These are phyloP conservation scores for Oncorhynchus gorbuscha DNA, from an alignment of 2,113 vertebrate species.

Conservation along the genomic window DNA sequence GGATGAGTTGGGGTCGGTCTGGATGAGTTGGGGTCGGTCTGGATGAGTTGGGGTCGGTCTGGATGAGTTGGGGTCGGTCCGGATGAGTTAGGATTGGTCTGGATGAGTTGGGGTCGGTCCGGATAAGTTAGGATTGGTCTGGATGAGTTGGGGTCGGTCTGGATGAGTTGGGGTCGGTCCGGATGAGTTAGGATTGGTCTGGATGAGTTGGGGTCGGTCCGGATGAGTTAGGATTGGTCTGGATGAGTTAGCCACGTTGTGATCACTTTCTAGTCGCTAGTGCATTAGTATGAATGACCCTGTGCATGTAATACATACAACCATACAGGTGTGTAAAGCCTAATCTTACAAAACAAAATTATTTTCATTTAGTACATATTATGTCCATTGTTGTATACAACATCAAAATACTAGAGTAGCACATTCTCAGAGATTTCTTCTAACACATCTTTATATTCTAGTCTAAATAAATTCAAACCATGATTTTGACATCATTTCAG, in stretches of 20 bases:
- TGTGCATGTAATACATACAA: slow-evolving; percentile 34
- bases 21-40: too few species aligned
- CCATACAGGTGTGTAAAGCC: slow-evolving; percentile 10
- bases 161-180: too few species aligned
- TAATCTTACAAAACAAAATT: slow-evolving; percentile 57
- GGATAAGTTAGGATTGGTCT: too few species aligned
- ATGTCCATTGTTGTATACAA: slow-evolving; percentile 15
- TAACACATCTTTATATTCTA: slow-evolving; percentile 5
- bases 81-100: too few species aligned
- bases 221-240: too few species aligned
- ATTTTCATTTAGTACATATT: slow-evolving; percentile 12
- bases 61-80: too few species aligned
- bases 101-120: too few species aligned
- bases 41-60: too few species aligned
- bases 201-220: too few species aligned
- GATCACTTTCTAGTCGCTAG: slow-evolving; percentile 45
- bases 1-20: too few species aligned
- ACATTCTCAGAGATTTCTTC: slow-evolving; percentile 20
- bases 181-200: too few species aligned
- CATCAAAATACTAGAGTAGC: slow-evolving; percentile 20
- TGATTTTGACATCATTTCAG: slow-evolving; percentile 20
- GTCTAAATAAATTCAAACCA: slow-evolving; percentile 35
- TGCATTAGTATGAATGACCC: slow-evolving; percentile 63
- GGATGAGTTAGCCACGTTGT: background rate
- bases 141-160: too few species aligned